A percentile compares a stretch with the other conserved stretches of the same genome.
Conservation (phyloP, 1,140 invertebrate species). For the Lysiphlebus fabarum region DNA sequence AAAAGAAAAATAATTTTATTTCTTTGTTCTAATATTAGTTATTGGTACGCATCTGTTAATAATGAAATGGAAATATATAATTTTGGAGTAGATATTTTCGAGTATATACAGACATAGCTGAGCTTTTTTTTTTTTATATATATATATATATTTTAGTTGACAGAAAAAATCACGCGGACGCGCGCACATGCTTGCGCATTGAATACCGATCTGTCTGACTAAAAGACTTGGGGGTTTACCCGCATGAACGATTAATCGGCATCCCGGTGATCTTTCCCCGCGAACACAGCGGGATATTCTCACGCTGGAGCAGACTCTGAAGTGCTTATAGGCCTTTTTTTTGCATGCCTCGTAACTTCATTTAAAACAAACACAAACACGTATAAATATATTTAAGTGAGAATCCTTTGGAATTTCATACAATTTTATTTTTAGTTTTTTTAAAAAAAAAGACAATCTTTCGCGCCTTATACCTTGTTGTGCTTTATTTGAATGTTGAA, state of each 20-base stretch:
- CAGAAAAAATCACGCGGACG: too few relatives aligned
- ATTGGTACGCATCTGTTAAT: too few relatives aligned
- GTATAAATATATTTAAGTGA: too few relatives aligned
- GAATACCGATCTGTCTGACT: slow-evolving; percentile 13
- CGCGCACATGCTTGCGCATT: slow-evolving; percentile 3
- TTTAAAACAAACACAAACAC: neutral
- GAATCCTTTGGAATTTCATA: slow-evolving; percentile 1
- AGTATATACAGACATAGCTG: too few relatives aligned
- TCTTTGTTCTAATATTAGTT: too few relatives aligned
- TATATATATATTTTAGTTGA: too few relatives aligned
- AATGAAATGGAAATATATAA: too few relatives aligned
- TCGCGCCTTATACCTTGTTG: neutral
- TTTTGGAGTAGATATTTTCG: too few relatives aligned
- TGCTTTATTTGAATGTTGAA: too few relatives aligned
- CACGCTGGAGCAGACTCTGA: neutral
- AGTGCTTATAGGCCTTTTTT: too few relatives aligned
- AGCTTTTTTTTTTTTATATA: too few relatives aligned
- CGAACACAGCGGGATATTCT: slow-evolving; percentile 14
- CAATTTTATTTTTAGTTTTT: neutral
- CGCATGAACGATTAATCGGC: slow-evolving; percentile 14
- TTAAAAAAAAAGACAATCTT: neutral
- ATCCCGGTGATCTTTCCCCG: slow-evolving; percentile 11
- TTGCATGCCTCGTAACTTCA: slow-evolving; percentile 15
- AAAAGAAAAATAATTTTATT: too few relatives aligned
- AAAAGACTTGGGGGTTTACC: neutral